Conservation (phyloP, 2,888 invertebrate genomes). For the Andrena haemorrhoa region DNA sequence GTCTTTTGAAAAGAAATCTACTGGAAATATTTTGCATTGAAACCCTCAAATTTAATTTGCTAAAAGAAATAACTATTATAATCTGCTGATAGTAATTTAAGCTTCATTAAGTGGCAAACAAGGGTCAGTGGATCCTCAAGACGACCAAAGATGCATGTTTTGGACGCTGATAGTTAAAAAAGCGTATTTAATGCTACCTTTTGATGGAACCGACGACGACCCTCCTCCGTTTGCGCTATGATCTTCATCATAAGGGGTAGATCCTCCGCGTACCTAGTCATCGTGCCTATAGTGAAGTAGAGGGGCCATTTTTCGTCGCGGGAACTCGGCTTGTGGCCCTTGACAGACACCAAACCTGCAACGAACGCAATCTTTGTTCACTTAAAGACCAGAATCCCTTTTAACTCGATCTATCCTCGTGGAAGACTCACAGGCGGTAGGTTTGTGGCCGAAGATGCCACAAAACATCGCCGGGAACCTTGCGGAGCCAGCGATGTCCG, state of each 20-base stretch:
- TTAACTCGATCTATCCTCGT: background rate
- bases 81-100: too few relatives aligned
- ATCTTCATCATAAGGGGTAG: constrained; percentile 91
- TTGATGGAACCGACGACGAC: constrained; percentile 85
- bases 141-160: background rate
- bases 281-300: constrained; percentile 93
- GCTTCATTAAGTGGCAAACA: too few relatives aligned
- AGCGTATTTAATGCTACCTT: constrained; percentile 81
- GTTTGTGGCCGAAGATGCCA: constrained; percentile 97
- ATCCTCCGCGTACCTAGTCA: constrained; percentile 95
- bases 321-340: constrained; percentile 90
- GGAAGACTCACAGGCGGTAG: constrained; percentile 87
- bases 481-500: constrained; percentile 96
- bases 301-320: constrained; percentile 88
- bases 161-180: background rate
- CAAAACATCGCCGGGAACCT: constrained; percentile 96
- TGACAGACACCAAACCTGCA: constrained; percentile 86
- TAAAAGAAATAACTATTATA: too few relatives aligned
- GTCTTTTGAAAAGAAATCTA: too few relatives aligned
- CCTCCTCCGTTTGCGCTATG: constrained; percentile 87
- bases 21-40: too few relatives aligned
- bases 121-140: too few relatives aligned
- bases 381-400: background rate
- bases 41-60: too few relatives aligned
- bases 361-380: background rate